These are phyloP conservation scores for Euphysa ruthae DNA, from an alignment of 30 jellyfish, hydroid and myxozoan genomes.

Conservation along the genomic window DNA sequence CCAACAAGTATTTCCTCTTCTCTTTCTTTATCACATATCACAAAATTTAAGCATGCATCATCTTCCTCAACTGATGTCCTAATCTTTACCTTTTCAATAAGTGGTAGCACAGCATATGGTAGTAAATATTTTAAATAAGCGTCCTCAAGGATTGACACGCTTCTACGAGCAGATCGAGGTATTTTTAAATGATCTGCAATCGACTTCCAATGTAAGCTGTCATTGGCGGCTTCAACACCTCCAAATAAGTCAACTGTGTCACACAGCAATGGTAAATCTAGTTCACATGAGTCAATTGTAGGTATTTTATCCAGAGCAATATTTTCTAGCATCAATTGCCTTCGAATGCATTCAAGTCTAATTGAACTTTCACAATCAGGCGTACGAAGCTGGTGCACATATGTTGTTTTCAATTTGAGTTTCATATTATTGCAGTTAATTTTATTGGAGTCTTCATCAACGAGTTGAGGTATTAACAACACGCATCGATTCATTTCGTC, in stretches of 20 bases:
- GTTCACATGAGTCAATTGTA: slow-evolving; percentile 12
- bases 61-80: not conserved
- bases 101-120: slow-evolving; percentile 18
- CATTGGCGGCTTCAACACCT: slow-evolving; percentile 27
- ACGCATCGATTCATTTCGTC: too few relatives aligned
- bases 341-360: slow-evolving; percentile 2
- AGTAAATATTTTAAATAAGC: slow-evolving; percentile 15
- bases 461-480: too few relatives aligned
- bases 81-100: not conserved
- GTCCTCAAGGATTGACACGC: slow-evolving; percentile 20
- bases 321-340: slow-evolving; percentile 7
- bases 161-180: slow-evolving; percentile 18
- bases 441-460: too few relatives aligned
- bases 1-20: not conserved
- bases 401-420: not conserved
- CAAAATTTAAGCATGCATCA: too few relatives aligned
- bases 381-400: slow-evolving; percentile 5
- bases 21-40: not conserved
- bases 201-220: slow-evolving; percentile 16
- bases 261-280: slow-evolving; percentile 15
- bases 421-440: too few relatives aligned
- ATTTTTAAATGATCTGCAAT: slow-evolving; percentile 21
- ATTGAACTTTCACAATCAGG: not conserved
- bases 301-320: not conserved
- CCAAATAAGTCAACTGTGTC: slow-evolving; percentile 25